Evolutionary conservation across 2,113 vertebrate genomes (phyloP), one percentile per base, ranked within the genome.

Genomic region (Leptocoma aspasia): DNA sequence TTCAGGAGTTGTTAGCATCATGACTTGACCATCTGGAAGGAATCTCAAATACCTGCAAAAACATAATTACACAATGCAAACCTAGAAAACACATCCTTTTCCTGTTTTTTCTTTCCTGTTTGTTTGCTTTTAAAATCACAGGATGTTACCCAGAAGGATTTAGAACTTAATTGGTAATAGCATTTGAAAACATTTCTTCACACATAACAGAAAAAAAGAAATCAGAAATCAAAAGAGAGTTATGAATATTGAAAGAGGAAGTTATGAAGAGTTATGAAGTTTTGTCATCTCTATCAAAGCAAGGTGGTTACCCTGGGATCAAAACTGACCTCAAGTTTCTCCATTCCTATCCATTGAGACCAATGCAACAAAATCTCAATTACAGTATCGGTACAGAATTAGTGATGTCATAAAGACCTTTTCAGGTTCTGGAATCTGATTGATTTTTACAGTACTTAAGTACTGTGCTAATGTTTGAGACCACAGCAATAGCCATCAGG

Each of bases 1-100:
- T 92, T 99, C 99, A 7, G 99, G 99, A 64, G 99, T 99, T 77
- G 99, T 99, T 86, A 99, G 87, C 99, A 99, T 99, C 97, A 99
- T 98, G 91, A 99, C 99, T 7, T 98, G 98, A 57, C 99, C 99
- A 76, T 99, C 99, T 31, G 99, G 98, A 93, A 99, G 99, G 98
- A 99, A 99, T 68, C 99, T 98, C 91, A 99, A 97, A 96, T 99
- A 99, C 97, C 99, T 99, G 96, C 22, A 70, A 66, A 83, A 89
- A 92, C 76, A 90, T 30, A 92, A 89, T 81, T 33, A 82, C 39
- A 86, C 13, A 82, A 50, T 49, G 69, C 27, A 94, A 93, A 89
- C 10, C 31, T 53, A 37, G 20, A 73, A 82, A 92, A 73, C 24
- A 53, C 3, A 42, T 10, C 5, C 2, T 73, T 86, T 71, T 82